These are phyloP conservation scores for Chelonus formosanus DNA, from an alignment of 2,888 invertebrate species.

Conservation along the genomic window DNA sequence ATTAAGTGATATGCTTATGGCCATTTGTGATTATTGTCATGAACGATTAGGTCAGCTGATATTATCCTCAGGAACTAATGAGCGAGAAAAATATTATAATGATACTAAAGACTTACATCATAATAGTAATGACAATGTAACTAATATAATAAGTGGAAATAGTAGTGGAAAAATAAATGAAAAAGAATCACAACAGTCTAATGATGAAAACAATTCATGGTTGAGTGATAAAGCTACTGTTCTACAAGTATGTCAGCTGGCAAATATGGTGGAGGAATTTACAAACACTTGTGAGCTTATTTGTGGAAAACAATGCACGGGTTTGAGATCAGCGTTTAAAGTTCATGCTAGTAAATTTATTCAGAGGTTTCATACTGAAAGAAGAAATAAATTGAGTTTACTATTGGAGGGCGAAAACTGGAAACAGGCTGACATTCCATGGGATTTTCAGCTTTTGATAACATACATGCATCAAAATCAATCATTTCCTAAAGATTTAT, in stretches of 20 bases:
- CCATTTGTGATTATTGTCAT: slow-evolving; percentile 91
- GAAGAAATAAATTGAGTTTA: slow-evolving; percentile 83
- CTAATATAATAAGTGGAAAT: slow-evolving; percentile 44
- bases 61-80: slow-evolving; percentile 79
- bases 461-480: slow-evolving; percentile 64
- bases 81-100: slow-evolving; percentile 65
- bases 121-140: slow-evolving; percentile 50
- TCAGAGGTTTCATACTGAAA: slow-evolving; percentile 87
- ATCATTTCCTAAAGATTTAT: slow-evolving; percentile 64
- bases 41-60: slow-evolving; percentile 87
- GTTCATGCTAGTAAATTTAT: slow-evolving; percentile 91
- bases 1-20: slow-evolving; percentile 79
- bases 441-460: slow-evolving; percentile 87
- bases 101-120: slow-evolving; percentile 54
- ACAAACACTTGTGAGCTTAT: slow-evolving; percentile 78
- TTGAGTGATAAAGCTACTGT: slow-evolving; percentile 77
- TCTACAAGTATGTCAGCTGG: slow-evolving; percentile 79
- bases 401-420: slow-evolving; percentile 91
- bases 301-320: slow-evolving; percentile 79
- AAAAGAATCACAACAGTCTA: slow-evolving; percentile 45
- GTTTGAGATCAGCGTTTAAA: slow-evolving; percentile 81
- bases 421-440: slow-evolving; percentile 91
- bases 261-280: slow-evolving; percentile 81
- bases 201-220: slow-evolving; percentile 66
- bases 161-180: slow-evolving; percentile 46